Conservation (phyloP, 2,888 invertebrate genomes). For the Himalopsyche kuldschensis region DNA sequence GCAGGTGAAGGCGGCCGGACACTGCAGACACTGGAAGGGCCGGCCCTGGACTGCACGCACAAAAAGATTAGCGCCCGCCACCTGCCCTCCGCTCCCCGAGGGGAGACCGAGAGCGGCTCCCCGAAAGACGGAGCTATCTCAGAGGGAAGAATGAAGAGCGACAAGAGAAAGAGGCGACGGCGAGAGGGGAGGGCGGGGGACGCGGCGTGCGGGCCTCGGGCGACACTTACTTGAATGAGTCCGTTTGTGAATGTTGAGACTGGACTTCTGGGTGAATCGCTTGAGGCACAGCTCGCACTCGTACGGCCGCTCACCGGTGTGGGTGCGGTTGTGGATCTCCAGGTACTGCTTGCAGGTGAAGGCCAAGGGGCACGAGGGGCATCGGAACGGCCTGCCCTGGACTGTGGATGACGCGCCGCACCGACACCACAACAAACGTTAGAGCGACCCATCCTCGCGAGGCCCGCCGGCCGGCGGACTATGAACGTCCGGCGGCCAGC, state of each 20-base stretch:
- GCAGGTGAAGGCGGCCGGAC: conserved; percentile 63
- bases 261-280: conserved; percentile 81
- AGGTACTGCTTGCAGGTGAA: conserved; percentile 64
- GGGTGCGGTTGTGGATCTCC: conserved; percentile 66
- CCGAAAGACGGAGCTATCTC: not conserved
- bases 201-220: conserved; percentile 38
- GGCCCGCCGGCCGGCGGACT: not conserved
- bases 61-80: conserved; percentile 36
- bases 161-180: not conserved
- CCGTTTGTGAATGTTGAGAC: conserved; percentile 79
- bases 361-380: conserved; percentile 63
- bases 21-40: conserved; percentile 63
- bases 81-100: conserved; percentile 41
- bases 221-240: conserved; percentile 67
- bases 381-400: conserved; percentile 63
- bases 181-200: conserved; percentile 6
- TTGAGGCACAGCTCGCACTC: conserved; percentile 78
- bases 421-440: conserved; percentile 49
- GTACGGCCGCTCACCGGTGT: conserved; percentile 62
- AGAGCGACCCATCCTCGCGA: conserved; percentile 45
- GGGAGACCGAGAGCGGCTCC: not conserved
- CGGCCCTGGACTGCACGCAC: conserved; percentile 57
- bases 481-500: not conserved
- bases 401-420: conserved; percentile 53
- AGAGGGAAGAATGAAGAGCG: conserved; percentile 2